These are phyloP conservation scores for Cyclopterus lumpus DNA, from an alignment of 2,797 vertebrate species.

Conservation along the genomic window DNA sequence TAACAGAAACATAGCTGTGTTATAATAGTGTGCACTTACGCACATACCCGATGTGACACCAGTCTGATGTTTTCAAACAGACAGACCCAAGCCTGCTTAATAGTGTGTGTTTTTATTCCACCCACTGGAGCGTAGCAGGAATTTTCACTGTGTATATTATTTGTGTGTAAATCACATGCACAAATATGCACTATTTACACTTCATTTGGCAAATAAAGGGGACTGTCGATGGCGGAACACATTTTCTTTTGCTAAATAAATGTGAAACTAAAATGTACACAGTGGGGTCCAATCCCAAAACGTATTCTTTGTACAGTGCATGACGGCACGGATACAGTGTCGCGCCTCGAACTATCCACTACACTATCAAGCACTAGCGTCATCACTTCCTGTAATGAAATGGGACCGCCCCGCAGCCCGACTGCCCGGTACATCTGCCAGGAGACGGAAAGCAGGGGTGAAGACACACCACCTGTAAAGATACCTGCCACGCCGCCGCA, in stretches of 20 bases:
- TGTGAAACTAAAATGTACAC: not conserved
- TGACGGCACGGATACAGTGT: not conserved
- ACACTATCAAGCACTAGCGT: not conserved
- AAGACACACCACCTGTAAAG: conserved; percentile 28
- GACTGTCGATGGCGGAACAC: not conserved
- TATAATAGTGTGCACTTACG: conserved; percentile 9
- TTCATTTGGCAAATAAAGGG: not conserved
- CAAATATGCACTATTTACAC: not conserved
- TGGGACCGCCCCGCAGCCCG: not conserved
- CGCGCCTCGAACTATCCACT: not conserved
- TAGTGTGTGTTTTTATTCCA: conserved; percentile 24
- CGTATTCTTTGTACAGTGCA: not conserved
- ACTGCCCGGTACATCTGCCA: conserved; percentile 9
- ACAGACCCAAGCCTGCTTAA: conserved; percentile 23
- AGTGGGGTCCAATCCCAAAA: not conserved
- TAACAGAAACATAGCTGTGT: conserved; percentile 21
- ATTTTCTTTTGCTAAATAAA: not conserved
- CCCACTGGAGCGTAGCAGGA: conserved; percentile 6
- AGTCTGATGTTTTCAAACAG: conserved; percentile 44
- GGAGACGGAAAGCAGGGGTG: conserved; percentile 6
- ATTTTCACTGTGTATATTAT: conserved; percentile 12
- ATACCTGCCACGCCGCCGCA: conserved; percentile 3
- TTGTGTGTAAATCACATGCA: not conserved
- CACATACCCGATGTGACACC: conserved; percentile 29
- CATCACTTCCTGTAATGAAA: conserved; percentile 1